Conservation (phyloP, 2,797 vertebrate genomes). For the Falco novaeseelandiae region DNA sequence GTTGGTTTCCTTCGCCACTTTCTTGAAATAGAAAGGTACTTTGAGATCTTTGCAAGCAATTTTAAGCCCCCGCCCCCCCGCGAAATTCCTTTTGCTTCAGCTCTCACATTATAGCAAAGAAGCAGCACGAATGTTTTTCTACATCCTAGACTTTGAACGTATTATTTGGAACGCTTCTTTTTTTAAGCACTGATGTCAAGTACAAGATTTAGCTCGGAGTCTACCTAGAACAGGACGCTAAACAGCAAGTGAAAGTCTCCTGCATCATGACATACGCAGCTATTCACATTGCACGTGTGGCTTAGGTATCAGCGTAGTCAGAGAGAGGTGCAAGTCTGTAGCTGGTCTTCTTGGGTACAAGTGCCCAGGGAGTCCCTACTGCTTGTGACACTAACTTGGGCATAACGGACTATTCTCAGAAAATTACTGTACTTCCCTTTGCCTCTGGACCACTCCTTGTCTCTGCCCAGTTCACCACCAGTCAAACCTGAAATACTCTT, state of each 20-base stretch:
- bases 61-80: accelerated
- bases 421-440: background rate
- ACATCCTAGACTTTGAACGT: background rate
- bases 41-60: background rate
- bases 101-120: background rate
- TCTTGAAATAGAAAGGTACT: slow-evolving; percentile 38
- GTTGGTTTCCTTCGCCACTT: background rate
- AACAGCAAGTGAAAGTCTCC: background rate
- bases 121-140: background rate
- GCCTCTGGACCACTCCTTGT: background rate
- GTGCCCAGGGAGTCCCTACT: background rate
- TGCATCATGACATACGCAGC: background rate
- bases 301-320: accelerated
- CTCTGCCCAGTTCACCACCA: background rate
- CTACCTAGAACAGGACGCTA: background rate
- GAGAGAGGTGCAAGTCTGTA: background rate
- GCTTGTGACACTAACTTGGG: background rate
- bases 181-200: background rate
- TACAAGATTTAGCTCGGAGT: background rate
- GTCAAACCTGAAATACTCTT: background rate
- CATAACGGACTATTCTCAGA: background rate
- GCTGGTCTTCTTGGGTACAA: background rate
- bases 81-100: background rate
- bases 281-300: background rate
- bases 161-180: background rate